Base-by-base conservation (phyloP, 2,888 invertebrate genomes). In the Sycophila texana region DNA sequence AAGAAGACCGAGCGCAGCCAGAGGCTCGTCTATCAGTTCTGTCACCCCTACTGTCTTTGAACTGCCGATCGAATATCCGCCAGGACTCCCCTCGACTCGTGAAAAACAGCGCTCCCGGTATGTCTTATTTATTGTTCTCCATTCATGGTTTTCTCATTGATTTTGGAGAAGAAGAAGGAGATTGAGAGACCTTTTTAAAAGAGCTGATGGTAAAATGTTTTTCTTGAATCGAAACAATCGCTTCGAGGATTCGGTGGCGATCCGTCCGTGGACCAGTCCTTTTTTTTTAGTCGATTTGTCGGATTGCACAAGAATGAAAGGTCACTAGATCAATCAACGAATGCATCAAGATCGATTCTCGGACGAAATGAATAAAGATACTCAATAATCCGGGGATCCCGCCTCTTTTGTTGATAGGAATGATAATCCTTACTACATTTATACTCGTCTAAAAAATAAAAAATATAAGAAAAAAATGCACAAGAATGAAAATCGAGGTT, bases 1-100 rank as follows among this genome's bases (percentile, higher is more conserved):
- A 98, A 98, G 93, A 99, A 99, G 91, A 99, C 99, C 0, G 98
- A 98, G 90, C 93, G 99, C 83, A 98, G 98, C 85, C 99, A 99
- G 92, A 94, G 99, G 89, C 94, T 99, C 86, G 99, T 99, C 82
- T 99, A 99, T 92, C 99, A 99, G 92, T 99, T 99, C 92, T 99
- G 98, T 91, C 96, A 97, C 90, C 97, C 98, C 20, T 98, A 98
- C 91, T 80, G 82, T 16, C 73, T 82, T 4, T 82, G 26, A 82
- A 14, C 20, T 16, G 1, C 53, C n/a, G 26, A 22, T 12, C 13
- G 13, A 18, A 26, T 18, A 18, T 26, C 30, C 26, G 47, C 10
- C 53, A 20, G 13, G 7, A 20, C n/a, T 16, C 65, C 58, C 18
- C 39, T 58, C 58, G 61, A 49, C 49, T 49, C 51, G 58, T 47